These are phyloP conservation scores for Sericinus montela DNA, from an alignment of 2,888 invertebrate species.

Conservation along the genomic window DNA sequence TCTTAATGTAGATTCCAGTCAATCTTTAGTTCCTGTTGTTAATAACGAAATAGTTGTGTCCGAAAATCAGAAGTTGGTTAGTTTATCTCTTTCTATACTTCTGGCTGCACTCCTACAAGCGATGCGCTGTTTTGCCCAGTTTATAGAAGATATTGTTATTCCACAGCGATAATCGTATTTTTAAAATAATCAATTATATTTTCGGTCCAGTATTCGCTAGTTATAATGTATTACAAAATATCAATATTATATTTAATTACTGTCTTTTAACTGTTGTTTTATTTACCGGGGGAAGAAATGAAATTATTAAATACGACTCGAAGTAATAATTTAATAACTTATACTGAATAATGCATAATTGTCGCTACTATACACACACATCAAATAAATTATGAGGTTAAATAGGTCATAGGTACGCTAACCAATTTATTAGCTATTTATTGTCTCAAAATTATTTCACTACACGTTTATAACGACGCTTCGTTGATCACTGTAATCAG, in stretches of 20 bases:
- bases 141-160: conserved; percentile 78
- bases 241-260: conserved; percentile 64
- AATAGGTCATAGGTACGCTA: conserved; percentile 63
- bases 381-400: conserved; percentile 79
- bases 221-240: conserved; percentile 45
- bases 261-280: conserved; percentile 48
- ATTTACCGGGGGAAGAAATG: conserved; percentile 21
- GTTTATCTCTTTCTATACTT: conserved; percentile 79
- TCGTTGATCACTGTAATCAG: conserved; percentile 89
- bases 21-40: conserved; percentile 66
- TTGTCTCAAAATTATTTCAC: conserved; percentile 62
- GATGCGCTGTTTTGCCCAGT: conserved; percentile 81
- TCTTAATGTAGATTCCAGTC: conserved; percentile 50
- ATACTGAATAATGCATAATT: conserved; percentile 70
- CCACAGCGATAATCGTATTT: conserved; percentile 61
- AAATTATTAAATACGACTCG: conserved; percentile 19
- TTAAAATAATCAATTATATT: conserved; percentile 47
- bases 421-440: conserved; percentile 51
- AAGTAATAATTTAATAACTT: conserved; percentile 74
- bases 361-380: conserved; percentile 66
- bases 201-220: conserved; percentile 63
- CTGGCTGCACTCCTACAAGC: conserved; percentile 81
- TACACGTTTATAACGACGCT: conserved; percentile 78
- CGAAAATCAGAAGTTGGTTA: conserved; percentile 76
- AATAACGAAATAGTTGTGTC: conserved; percentile 65